Conservation (phyloP, 2,113 vertebrate genomes). For the Carassius auratus region DNA sequence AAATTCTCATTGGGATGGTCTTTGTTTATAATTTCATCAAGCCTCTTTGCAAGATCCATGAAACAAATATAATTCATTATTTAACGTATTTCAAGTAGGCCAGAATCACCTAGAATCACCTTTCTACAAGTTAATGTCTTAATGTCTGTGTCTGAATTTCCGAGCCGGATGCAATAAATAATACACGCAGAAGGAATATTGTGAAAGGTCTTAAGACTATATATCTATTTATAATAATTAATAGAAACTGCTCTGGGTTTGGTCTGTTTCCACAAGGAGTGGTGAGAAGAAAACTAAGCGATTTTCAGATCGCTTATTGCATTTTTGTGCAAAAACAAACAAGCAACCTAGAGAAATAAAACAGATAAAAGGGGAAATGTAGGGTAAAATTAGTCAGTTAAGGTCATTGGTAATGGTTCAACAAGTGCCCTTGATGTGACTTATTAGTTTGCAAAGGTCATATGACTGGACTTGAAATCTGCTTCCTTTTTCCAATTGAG, state of each 20-base stretch:
- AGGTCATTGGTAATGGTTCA: conserved; percentile 40
- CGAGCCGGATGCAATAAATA: neutral
- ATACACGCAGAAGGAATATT: neutral
- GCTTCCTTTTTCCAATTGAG: conserved; percentile 17
- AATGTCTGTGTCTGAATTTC: neutral
- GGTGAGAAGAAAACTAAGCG: neutral
- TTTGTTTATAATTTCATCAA: conserved; percentile 6
- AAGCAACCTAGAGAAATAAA: neutral
- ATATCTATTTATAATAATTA: neutral
- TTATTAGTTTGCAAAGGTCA: conserved; percentile 15
- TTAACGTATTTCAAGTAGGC: neutral
- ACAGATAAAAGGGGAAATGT: conserved; percentile 1
- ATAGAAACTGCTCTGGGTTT: neutral
- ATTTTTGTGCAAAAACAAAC: conserved; percentile 14
- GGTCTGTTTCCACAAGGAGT: neutral
- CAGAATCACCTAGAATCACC: conserved; percentile 9
- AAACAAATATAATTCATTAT: neutral
- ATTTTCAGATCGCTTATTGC: neutral
- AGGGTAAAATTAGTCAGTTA: conserved; percentile 28
- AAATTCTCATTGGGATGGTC: neutral
- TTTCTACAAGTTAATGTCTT: neutral
- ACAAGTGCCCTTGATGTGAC: conserved; percentile 14
- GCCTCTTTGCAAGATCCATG: neutral
- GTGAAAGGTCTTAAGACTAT: neutral
- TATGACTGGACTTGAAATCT: conserved; percentile 36